Conservation (phyloP, 2,888 invertebrate genomes). For the Drosophila ochracea region DNA sequence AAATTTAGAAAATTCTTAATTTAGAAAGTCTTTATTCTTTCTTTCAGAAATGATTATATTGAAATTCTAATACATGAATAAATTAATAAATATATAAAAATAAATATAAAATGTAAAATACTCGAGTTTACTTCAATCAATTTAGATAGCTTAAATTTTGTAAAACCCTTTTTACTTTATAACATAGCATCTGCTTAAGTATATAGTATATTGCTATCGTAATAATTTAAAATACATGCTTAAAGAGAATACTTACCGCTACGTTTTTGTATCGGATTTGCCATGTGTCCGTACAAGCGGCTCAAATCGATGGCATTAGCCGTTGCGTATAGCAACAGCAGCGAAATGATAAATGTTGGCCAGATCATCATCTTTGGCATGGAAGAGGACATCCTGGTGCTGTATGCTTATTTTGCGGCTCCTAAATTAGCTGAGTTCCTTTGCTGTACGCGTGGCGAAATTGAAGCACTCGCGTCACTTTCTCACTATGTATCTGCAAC, state of each 20-base stretch:
- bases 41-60: not conserved
- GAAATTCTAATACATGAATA: not conserved
- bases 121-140: not conserved
- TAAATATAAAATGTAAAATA: not conserved
- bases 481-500: constrained; percentile 14
- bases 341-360: constrained; percentile 87
- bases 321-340: constrained; percentile 88
- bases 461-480: constrained; percentile 50
- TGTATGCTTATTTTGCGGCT: not conserved
- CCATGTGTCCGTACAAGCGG: constrained; percentile 91
- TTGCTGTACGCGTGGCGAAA: constrained; percentile 42
- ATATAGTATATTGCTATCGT: not conserved
- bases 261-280: constrained; percentile 84
- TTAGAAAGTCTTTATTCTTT: not conserved
- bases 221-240: not conserved
- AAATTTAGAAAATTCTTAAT: not conserved
- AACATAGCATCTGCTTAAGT: no score
- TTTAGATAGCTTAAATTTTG: not conserved
- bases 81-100: not conserved
- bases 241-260: constrained; percentile 82
- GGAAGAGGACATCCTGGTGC: constrained; percentile 52
- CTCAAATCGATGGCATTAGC: constrained; percentile 89
- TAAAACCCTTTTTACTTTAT: not conserved
- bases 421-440: constrained; percentile 8
- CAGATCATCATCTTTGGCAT: constrained; percentile 79